Evolutionary conservation across 1,140 invertebrate genomes (phyloP).

Genomic region (Hycleus cichorii): DNA sequence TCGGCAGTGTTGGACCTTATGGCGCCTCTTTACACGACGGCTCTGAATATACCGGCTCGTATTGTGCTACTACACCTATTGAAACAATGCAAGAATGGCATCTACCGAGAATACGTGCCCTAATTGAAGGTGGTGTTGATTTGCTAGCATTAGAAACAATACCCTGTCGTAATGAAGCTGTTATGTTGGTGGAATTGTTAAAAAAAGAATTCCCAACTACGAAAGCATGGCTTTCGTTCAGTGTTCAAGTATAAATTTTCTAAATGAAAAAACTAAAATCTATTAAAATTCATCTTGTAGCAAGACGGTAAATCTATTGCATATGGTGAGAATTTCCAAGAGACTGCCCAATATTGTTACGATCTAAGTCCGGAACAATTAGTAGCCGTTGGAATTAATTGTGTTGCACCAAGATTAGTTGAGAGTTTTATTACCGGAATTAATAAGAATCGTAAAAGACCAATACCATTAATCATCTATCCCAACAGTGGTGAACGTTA

Average conservation of each 20-base stretch:
- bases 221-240: constrained; percentile 80
- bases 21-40: constrained; percentile 80
- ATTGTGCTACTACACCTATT: constrained; percentile 58
- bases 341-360: constrained; percentile 52
- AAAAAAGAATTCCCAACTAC: constrained; percentile 58
- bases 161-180: constrained; percentile 72
- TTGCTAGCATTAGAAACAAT: constrained; percentile 84
- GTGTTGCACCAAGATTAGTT: constrained; percentile 58
- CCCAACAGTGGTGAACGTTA: constrained; percentile 71
- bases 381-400: constrained; percentile 80
- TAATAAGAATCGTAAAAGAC: constrained; percentile 44
- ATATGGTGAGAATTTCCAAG: constrained; percentile 66
- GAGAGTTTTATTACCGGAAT: constrained; percentile 51
- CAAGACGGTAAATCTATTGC: constrained; percentile 59
- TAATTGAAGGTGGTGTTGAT: constrained; percentile 72
- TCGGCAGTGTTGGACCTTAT: constrained; percentile 85
- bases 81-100: constrained; percentile 75
- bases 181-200: constrained; percentile 69
- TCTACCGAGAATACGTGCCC: constrained; percentile 61
- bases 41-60: constrained; percentile 84
- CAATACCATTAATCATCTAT: constrained; percentile 64
- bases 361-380: constrained; percentile 56
- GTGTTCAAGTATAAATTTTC: constrained; percentile 56
- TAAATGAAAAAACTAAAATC: not conserved
- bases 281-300: constrained; percentile 11